A percentile compares a stretch with the other conserved stretches of the same genome.
Conservation (phyloP, 2,797 vertebrate genomes). For the Lemur catta region DNA sequence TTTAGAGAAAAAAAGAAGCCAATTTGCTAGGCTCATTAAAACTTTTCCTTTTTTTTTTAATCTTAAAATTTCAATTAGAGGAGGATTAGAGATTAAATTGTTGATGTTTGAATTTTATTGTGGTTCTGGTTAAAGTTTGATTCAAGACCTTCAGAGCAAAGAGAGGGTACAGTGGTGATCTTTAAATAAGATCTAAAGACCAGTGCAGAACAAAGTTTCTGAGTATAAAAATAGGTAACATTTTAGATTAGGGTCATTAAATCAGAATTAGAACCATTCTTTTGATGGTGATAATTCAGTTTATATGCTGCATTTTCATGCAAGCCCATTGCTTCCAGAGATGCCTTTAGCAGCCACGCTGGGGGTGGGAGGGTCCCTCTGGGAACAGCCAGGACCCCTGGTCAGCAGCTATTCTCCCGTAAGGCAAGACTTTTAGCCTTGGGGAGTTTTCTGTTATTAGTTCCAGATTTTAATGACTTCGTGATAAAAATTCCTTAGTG, state of each 20-base stretch:
- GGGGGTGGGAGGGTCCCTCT: neutral
- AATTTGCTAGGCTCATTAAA: neutral
- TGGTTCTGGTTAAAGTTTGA: constrained; percentile 16
- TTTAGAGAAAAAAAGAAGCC: neutral
- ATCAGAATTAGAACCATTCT: neutral
- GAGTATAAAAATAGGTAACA: neutral
- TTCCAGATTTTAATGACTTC: neutral
- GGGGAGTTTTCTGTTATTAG: neutral
- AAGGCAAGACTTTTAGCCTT: neutral
- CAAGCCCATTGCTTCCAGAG: neutral
- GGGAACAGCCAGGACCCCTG: neutral
- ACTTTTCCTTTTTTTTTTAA: neutral
- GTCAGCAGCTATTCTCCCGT: neutral
- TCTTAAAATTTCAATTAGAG: neutral
- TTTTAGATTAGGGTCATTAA: neutral
- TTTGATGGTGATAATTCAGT: neutral
- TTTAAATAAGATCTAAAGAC: neutral
- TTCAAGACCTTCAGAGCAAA: neutral
- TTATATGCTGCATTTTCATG: neutral
- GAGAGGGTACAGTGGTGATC: neutral
- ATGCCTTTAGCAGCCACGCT: neutral
- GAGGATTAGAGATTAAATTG: neutral
- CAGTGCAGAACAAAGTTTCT: neutral
- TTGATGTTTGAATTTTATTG: neutral
- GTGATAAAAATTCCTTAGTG: neutral